Base-by-base conservation (phyloP, 1,140 invertebrate species). In the Lepidurus apus region DNA sequence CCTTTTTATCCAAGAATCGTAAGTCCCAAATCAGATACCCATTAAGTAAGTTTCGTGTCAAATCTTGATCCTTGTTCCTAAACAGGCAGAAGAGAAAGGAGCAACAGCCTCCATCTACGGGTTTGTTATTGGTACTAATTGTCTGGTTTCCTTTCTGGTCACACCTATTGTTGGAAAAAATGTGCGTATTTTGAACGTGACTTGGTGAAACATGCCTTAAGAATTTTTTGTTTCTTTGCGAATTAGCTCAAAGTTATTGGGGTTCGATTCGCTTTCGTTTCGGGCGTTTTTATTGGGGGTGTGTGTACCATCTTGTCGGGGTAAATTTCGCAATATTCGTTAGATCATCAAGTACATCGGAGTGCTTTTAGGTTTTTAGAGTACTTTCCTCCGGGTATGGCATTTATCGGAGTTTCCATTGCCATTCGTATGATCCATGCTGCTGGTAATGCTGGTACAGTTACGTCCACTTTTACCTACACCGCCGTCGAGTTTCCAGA, bases 141-240 rank as follows among this genome's bases (percentile, higher is more conserved):
- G 83, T 74, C 80, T 84, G 44, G 82, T 82, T 9, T 79, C 83
- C 1, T 84, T 84, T 80, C 75, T 84, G 24, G 79, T 84, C 13
- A 84, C 83, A 6, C 83, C 83, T 17, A 78, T 83, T 53, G 79
- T 84, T 79, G 83, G 83, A 42, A 83, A 81, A 78, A 82, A 84
- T 73, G 82, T 84, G 77, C 79, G 80, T 77, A 24, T 47, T 76
- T 65, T 65, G 73, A 53, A 80, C 44, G 45, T 8, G 13, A 75
- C 75, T 74, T 34, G 6, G 42, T 21, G 43, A 75, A 80, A 74
- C 21, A 7, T 79, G 73, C 21, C 76, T n/a, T 21, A 17, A 7
- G 17, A 75, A 80, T 8, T 0, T 43, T 1, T 47, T 75, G 17
- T 80, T 24, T 80, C 44, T 80, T 21, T 80, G 1, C 17, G 1